Evolutionary conservation across 2,888 invertebrate species (phyloP).

Genomic region (Antitype chi): DNA sequence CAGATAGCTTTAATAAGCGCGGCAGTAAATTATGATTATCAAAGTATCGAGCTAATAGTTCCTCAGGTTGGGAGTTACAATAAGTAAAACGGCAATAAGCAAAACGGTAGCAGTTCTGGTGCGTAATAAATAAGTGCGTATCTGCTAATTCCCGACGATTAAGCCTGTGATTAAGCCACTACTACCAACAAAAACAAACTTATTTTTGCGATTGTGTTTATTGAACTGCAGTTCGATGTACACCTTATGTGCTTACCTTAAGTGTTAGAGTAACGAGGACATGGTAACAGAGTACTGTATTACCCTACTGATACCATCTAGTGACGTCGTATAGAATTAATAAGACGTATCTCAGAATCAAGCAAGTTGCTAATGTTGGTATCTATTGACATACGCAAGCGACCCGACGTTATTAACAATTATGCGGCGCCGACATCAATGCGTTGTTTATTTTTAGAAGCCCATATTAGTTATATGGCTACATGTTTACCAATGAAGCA

Average conservation of each 20-base stretch:
- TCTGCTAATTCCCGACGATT: slow-evolving; percentile 76
- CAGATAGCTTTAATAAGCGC: slow-evolving; percentile 43
- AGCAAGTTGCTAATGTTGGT: slow-evolving; percentile 63
- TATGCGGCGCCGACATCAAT: slow-evolving; percentile 80
- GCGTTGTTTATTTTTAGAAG: slow-evolving; percentile 71
- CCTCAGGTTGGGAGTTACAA: slow-evolving; percentile 32
- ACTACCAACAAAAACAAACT: slow-evolving; percentile 61
- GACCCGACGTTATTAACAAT: slow-evolving; percentile 77
- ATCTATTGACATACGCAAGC: slow-evolving; percentile 73
- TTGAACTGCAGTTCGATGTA: slow-evolving; percentile 29
- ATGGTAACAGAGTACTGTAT: slow-evolving; percentile 15
- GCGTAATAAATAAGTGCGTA: slow-evolving; percentile 71
- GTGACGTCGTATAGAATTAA: slow-evolving; percentile 73
- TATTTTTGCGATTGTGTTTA: slow-evolving; percentile 33
- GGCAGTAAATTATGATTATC: slow-evolving; percentile 56
- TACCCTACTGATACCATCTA: slow-evolving; percentile 68
- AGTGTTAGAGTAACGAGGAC: slow-evolving; percentile 26
- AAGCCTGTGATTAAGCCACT: slow-evolving; percentile 63
- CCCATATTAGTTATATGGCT: slow-evolving; percentile 52
- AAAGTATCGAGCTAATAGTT: slow-evolving; percentile 32
- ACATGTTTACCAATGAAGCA: slow-evolving; percentile 56
- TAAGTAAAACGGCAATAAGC: slow-evolving; percentile 64
- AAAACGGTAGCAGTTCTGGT: slow-evolving; percentile 69
- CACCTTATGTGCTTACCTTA: slow-evolving; percentile 48
- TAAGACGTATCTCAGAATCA: slow-evolving; percentile 69